These are phyloP conservation scores for Diacarnus erythraeanus DNA, from an alignment of 37 sponge, comb jelly and placozoan genomes.

Conservation along the genomic window DNA sequence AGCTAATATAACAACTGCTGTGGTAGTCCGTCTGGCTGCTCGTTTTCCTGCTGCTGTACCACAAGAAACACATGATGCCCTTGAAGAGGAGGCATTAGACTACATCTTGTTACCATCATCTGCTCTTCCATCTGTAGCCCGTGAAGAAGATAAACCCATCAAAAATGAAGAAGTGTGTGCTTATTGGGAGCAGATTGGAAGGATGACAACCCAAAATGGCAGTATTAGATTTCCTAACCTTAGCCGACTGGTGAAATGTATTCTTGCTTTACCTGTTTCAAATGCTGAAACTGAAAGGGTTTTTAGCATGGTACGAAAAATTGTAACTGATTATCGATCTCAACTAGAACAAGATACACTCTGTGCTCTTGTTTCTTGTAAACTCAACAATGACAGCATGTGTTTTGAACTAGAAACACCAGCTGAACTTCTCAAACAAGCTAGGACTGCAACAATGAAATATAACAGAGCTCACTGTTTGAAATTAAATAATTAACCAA, in stretches of 20 bases:
- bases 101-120: neutral
- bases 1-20: neutral
- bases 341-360: conserved; percentile 31
- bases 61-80: neutral
- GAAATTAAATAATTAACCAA: too few relatives aligned
- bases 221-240: neutral
- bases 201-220: neutral
- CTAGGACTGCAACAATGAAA: neutral
- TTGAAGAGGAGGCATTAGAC: conserved; percentile 7
- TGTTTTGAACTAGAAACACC: conserved; percentile 2
- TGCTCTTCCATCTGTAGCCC: neutral
- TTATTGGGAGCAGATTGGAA: neutral
- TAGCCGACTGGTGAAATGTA: neutral
- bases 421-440: neutral
- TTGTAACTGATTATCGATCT: conserved; percentile 27
- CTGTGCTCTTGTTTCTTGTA: conserved; percentile 32
- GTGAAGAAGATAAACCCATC: neutral
- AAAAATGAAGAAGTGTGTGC: neutral
- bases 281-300: conserved; percentile 34
- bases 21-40: neutral
- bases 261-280: conserved; percentile 1
- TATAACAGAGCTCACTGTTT: neutral
- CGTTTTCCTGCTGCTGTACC: conserved; percentile 3
- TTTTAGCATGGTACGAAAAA: conserved; percentile 21
- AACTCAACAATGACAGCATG: conserved; percentile 16